Percentiles rank a stretch among this genome's conserved stretches.
Evolutionary conservation across 2,888 invertebrate genomes (phyloP).

Genomic region (Drosophila paracracens): DNA sequence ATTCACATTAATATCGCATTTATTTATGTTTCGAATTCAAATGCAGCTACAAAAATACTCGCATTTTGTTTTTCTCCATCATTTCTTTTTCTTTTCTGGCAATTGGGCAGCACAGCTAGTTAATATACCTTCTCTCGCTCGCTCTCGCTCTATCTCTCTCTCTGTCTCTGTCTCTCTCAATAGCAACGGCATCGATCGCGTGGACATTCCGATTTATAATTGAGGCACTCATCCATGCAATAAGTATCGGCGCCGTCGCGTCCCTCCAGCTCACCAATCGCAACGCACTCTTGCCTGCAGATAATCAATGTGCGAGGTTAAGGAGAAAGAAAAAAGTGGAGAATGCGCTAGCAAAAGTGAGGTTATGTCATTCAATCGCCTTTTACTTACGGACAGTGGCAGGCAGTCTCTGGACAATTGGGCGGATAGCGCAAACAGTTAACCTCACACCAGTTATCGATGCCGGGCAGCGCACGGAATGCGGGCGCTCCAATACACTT

Average conservation of each 20-base stretch:
- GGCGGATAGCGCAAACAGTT: constrained; percentile 95
- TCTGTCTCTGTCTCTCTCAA: constrained; percentile 41
- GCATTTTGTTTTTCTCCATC: constrained; percentile 3
- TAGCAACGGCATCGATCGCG: constrained; percentile 90
- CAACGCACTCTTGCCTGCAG: constrained; percentile 92
- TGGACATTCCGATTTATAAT: constrained; percentile 91
- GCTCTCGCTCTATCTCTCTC: constrained; percentile 7
- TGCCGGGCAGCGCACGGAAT: constrained; percentile 90
- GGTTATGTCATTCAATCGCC: not conserved
- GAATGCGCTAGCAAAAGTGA: not conserved
- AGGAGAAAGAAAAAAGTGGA: not conserved
- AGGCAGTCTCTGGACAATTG: constrained; percentile 91
- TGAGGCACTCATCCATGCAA: constrained; percentile 94
- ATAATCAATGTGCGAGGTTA: not conserved
- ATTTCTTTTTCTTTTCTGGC: constrained; percentile 46
- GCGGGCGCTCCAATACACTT: constrained; percentile 90
- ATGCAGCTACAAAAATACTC: constrained; percentile 35
- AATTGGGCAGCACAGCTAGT: constrained; percentile 76
- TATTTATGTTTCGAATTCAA: constrained; percentile 26
- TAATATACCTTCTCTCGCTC: constrained; percentile 22
- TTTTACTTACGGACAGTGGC: constrained; percentile 92
- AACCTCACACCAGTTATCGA: constrained; percentile 93
- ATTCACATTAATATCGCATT: constrained; percentile 23
- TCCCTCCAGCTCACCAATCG: constrained; percentile 91
- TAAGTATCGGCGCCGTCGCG: constrained; percentile 92